Percentiles rank a stretch among this genome's conserved stretches.
phyloP scores from a whole-genome alignment of 2,797 vertebrate species.

The Lithobates sylvaticus region DNA sequence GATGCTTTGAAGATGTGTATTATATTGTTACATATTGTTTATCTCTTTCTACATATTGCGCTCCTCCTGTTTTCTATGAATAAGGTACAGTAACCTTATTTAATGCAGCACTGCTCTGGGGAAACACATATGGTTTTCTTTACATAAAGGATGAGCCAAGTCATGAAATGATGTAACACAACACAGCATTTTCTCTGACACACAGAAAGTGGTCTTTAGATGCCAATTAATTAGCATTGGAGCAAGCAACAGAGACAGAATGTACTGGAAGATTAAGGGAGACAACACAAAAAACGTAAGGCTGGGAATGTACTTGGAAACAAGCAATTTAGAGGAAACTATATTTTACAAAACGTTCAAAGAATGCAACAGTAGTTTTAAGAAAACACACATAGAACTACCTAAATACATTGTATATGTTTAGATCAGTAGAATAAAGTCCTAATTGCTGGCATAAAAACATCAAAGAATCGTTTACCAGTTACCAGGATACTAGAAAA shows the following conservation, averaged over 20 bases:
- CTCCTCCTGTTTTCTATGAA: constrained; percentile 16
- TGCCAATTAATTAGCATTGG: constrained; percentile 40
- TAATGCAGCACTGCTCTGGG: not conserved
- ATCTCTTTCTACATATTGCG: constrained; percentile 20
- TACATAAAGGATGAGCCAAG: constrained; percentile 27
- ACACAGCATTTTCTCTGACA: not conserved
- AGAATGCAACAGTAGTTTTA: not conserved
- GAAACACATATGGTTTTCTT: constrained; percentile 38
- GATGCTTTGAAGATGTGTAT: not conserved
- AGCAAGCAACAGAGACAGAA: constrained; percentile 35
- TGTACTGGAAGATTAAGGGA: constrained; percentile 20
- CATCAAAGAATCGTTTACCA: not conserved
- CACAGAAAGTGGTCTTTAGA: constrained; percentile 39
- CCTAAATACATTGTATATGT: not conserved
- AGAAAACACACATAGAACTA: not conserved
- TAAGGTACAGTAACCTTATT: not conserved
- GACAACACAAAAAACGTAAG: not conserved
- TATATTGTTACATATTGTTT: constrained; percentile 7
- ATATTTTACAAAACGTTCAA: not conserved
- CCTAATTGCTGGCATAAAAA: not conserved
- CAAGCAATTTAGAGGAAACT: constrained; percentile 5
- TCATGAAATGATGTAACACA: constrained; percentile 26
- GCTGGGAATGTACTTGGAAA: constrained; percentile 1
- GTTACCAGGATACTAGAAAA: not conserved
- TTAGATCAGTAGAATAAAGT: not conserved